These are phyloP conservation scores for Antheraea pernyi DNA, from an alignment of 1,140 invertebrate genomes.

Conservation along the genomic window DNA sequence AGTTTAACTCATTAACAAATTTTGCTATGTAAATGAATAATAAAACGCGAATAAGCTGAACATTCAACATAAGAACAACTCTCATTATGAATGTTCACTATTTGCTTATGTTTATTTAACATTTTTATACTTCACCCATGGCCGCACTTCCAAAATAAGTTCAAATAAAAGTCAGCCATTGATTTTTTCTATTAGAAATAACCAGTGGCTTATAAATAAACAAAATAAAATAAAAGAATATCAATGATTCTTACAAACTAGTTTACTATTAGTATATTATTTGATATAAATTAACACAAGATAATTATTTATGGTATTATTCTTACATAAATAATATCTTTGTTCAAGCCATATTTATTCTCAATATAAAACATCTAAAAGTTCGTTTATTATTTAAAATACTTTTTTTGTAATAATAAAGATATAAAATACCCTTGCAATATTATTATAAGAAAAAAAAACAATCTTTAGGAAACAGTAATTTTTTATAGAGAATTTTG, in stretches of 20 bases:
- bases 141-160: conserved; percentile 40
- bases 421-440: too few relatives aligned
- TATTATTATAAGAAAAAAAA: too few relatives aligned
- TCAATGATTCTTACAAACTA: background rate
- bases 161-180: conserved; percentile 41
- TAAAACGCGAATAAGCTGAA: background rate
- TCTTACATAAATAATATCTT: too few relatives aligned
- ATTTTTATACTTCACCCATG: conserved; percentile 18
- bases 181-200: conserved; percentile 65
- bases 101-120: background rate
- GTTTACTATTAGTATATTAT: background rate
- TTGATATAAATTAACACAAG: too few relatives aligned
- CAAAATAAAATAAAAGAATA: conserved; percentile 1
- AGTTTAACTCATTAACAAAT: background rate
- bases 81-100: background rate
- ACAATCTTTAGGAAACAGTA: too few relatives aligned
- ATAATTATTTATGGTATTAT: too few relatives aligned
- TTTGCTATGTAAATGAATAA: background rate
- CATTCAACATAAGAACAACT: conserved; percentile 5
- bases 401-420: too few relatives aligned
- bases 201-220: conserved; percentile 48
- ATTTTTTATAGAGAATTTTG: too few relatives aligned
- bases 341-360: too few relatives aligned
- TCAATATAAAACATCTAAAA: too few relatives aligned
- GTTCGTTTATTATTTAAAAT: too few relatives aligned